These are phyloP conservation scores for Oncorhynchus tshawytscha DNA, from an alignment of 2,113 vertebrate genomes.

Conservation along the genomic window DNA sequence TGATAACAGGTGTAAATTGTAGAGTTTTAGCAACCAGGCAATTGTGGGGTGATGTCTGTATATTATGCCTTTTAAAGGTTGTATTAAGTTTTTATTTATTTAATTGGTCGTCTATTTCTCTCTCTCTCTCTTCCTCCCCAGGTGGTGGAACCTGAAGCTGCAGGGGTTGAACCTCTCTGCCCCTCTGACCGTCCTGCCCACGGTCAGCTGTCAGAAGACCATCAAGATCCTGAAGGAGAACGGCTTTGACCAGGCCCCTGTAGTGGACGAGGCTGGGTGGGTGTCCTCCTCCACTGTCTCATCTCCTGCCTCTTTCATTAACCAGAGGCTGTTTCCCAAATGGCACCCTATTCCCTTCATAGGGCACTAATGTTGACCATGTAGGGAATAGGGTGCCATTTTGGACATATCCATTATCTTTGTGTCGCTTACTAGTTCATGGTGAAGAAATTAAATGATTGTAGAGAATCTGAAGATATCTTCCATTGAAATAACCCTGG, in stretches of 20 bases:
- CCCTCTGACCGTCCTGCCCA: constrained; percentile 88
- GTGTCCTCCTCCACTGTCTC: constrained; percentile 35
- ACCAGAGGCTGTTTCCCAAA: no score
- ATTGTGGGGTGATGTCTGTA: no score
- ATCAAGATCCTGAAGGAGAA: constrained; percentile 92
- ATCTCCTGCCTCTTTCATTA: not conserved
- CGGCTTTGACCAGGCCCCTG: constrained; percentile 94
- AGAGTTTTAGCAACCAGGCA: no score
- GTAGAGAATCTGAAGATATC: no score
- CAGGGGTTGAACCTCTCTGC: constrained; percentile 85
- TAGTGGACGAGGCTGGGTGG: constrained; percentile 90
- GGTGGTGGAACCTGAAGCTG: constrained; percentile 95
- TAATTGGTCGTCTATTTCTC: not conserved
- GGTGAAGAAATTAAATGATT: no score
- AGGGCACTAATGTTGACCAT: no score
- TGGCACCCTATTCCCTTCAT: no score
- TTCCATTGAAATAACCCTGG: no score
- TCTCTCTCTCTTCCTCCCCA: constrained; percentile 38
- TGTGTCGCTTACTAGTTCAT: no score
- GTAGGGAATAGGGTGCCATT: no score
- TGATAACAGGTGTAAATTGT: no score
- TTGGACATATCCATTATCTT: no score
- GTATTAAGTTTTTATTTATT: not conserved
- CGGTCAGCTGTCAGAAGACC: constrained; percentile 86
- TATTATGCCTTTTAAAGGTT: not conserved